A percentile compares a stretch with the other conserved stretches of the same genome.
Evolutionary conservation across 2,797 vertebrate genomes (phyloP).

Genomic region (Myiotriccus ornatus): DNA sequence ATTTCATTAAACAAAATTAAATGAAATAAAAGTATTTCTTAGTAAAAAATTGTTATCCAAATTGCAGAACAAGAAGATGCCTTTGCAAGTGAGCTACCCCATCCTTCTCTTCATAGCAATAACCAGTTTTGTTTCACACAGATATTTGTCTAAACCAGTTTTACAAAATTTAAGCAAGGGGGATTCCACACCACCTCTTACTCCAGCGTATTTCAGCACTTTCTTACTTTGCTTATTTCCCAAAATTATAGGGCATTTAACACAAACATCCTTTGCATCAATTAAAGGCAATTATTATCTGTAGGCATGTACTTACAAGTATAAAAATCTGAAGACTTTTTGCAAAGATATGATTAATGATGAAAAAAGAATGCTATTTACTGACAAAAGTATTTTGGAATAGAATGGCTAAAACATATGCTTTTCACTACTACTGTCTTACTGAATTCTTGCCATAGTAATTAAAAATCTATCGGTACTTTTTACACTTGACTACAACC

Average conservation of each 20-base stretch:
- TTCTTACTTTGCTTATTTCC: not conserved
- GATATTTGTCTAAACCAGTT: not conserved
- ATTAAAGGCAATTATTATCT: not conserved
- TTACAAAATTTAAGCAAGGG: not conserved
- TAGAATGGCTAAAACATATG: not conserved
- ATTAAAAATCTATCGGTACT: not conserved
- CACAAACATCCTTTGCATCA: not conserved
- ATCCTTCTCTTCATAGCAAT: not conserved
- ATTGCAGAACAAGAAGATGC: not conserved
- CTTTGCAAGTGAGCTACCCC: not conserved
- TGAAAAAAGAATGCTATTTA: not conserved
- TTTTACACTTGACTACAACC: not conserved
- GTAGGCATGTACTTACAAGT: not conserved
- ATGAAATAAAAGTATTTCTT: not conserved
- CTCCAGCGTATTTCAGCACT: not conserved
- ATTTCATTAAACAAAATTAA: not conserved
- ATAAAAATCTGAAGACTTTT: not conserved
- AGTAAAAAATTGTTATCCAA: not conserved
- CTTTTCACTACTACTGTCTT: not conserved
- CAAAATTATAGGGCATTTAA: not conserved
- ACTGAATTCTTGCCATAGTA: not conserved
- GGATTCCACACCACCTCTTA: not conserved
- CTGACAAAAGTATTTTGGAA: not conserved
- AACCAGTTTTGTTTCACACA: not conserved
- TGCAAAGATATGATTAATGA: not conserved